A percentile compares a stretch with the other conserved stretches of the same genome.
Evolutionary conservation across 2,888 invertebrate genomes (phyloP).

Genomic region (Diarsia dahlii): DNA sequence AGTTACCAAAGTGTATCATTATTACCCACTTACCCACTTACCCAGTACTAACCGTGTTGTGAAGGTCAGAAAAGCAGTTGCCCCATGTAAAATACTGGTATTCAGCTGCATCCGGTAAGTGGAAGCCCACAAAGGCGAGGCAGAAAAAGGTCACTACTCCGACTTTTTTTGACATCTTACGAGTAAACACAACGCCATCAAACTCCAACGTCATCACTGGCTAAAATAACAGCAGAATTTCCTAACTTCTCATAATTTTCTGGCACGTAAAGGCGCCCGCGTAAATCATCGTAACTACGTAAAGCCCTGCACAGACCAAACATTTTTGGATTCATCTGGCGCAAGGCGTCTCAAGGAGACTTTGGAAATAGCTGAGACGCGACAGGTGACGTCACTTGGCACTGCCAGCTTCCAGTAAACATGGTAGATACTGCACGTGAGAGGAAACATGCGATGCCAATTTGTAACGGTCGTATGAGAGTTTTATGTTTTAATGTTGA

Average conservation of each 20-base stretch:
- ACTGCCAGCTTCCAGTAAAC: slow-evolving; percentile 67
- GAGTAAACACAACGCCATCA: background rate
- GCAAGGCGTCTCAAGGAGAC: slow-evolving; percentile 69
- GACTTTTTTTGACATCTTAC: background rate
- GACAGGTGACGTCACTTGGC: slow-evolving; percentile 74
- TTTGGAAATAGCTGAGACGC: slow-evolving; percentile 71
- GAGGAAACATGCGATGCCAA: slow-evolving; percentile 57
- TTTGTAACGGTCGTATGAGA: slow-evolving; percentile 42
- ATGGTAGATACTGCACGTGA: slow-evolving; percentile 56
- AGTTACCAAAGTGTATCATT: too few relatives aligned
- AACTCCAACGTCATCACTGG: slow-evolving; percentile 13
- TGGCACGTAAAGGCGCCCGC: slow-evolving; percentile 4
- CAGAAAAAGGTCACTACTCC: background rate
- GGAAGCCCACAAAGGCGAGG: too few relatives aligned
- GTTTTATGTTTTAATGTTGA: slow-evolving; percentile 50
- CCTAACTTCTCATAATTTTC: slow-evolving; percentile 10
- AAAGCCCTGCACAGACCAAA: slow-evolving; percentile 54
- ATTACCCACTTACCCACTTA: too few relatives aligned
- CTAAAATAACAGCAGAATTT: slow-evolving; percentile 24
- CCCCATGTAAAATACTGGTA: too few relatives aligned
- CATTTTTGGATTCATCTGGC: slow-evolving; percentile 66
- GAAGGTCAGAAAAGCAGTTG: too few relatives aligned
- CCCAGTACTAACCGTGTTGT: too few relatives aligned
- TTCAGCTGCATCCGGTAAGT: too few relatives aligned
- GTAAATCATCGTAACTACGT: slow-evolving; percentile 51